Conservation (phyloP, 2,113 vertebrate species). For the Amphiprion ocellaris region DNA sequence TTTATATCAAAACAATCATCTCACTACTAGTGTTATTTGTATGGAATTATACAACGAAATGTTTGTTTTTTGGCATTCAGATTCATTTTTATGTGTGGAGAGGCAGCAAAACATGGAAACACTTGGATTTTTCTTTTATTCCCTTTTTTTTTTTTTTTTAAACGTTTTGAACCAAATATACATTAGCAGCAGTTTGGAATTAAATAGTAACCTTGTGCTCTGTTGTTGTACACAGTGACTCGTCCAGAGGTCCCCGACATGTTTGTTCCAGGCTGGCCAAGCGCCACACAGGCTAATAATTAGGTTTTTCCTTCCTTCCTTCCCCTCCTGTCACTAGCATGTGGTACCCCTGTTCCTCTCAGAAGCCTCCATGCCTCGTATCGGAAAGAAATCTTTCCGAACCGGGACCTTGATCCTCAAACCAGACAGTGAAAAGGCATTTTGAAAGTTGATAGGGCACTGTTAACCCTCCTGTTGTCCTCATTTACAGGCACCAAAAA, state of each 20-base stretch:
- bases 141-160: slow-evolving; percentile 81
- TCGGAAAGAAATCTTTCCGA: slow-evolving; percentile 31
- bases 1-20: slow-evolving; percentile 78
- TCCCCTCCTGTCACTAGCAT: slow-evolving; percentile 8
- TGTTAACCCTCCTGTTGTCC: background rate
- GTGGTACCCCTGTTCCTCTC: slow-evolving; percentile 34
- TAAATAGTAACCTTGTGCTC: slow-evolving; percentile 68
- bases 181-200: slow-evolving; percentile 77
- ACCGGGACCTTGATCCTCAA: slow-evolving; percentile 14
- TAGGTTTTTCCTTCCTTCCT: background rate
- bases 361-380: slow-evolving; percentile 18
- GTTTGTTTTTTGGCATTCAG: slow-evolving; percentile 82
- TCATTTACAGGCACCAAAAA: too few relatives aligned
- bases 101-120: slow-evolving; percentile 72
- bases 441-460: slow-evolving; percentile 42
- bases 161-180: slow-evolving; percentile 69
- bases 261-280: slow-evolving; percentile 41
- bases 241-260: slow-evolving; percentile 43
- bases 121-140: slow-evolving; percentile 65
- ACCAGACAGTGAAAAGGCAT: slow-evolving; percentile 49
- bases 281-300: slow-evolving; percentile 18
- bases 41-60: slow-evolving; percentile 78
- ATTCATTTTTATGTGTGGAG: slow-evolving; percentile 57
- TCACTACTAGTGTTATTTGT: slow-evolving; percentile 69
- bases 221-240: slow-evolving; percentile 54